A percentile compares a stretch with the other conserved stretches of the same genome.
These are phyloP conservation scores for Agriopis marginaria DNA, from an alignment of 2,888 invertebrate genomes.

Conservation along the genomic window DNA sequence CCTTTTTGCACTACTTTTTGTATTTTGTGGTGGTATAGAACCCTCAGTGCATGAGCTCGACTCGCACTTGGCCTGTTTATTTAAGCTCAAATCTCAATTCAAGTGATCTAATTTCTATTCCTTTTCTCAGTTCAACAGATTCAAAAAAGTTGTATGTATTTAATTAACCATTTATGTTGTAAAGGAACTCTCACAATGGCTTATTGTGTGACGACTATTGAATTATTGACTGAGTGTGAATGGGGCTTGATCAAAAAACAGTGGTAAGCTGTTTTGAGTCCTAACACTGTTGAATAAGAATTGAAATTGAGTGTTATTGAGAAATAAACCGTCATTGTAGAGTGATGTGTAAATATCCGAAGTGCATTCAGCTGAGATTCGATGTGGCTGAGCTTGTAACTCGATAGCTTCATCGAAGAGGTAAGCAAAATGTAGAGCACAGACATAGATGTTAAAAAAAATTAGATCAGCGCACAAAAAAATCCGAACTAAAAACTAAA, in stretches of 20 bases:
- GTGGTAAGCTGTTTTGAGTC: neutral
- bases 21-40: too few species aligned
- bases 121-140: slow-evolving; percentile 37
- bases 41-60: too few species aligned
- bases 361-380: slow-evolving; percentile 32
- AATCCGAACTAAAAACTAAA: too few species aligned
- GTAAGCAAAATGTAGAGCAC: slow-evolving; percentile 14
- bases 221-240: slow-evolving; percentile 31
- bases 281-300: neutral
- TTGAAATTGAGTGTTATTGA: neutral
- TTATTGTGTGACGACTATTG: slow-evolving; percentile 53
- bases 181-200: slow-evolving; percentile 64
- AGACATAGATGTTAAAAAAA: too few species aligned
- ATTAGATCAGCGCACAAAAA: too few species aligned
- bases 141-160: slow-evolving; percentile 59
- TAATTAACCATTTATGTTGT: slow-evolving; percentile 68
- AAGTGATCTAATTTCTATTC: slow-evolving; percentile 5
- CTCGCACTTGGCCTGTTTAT: too few species aligned
- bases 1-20: too few species aligned
- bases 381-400: slow-evolving; percentile 15
- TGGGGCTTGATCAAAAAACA: slow-evolving; percentile 7
- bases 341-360: slow-evolving; percentile 34
- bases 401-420: slow-evolving; percentile 25
- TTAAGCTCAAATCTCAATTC: slow-evolving; percentile 7
- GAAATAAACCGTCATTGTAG: slow-evolving; percentile 26